Evolutionary conservation across 2,113 vertebrate genomes (phyloP).

Genomic region (Telmatochromis sp.): DNA sequence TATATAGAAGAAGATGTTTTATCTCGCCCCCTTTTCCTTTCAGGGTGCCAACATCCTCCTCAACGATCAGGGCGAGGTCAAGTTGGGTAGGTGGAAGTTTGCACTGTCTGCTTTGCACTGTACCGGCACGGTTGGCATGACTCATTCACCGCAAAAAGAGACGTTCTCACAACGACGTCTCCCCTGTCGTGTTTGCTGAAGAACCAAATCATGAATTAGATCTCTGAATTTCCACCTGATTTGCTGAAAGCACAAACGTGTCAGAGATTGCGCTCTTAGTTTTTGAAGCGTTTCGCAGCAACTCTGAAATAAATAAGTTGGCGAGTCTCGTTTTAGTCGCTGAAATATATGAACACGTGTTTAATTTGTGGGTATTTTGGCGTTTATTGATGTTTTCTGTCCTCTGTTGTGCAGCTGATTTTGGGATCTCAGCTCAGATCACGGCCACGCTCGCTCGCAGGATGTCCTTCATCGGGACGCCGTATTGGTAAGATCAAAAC

Average conservation of each 20-base stretch:
- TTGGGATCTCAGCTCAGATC: conserved; percentile 89
- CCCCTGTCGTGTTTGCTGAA: background rate
- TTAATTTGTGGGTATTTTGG: background rate
- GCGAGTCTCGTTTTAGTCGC: background rate
- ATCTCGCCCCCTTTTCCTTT: background rate
- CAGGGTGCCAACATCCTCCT: conserved; percentile 92
- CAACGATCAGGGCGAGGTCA: conserved; percentile 84
- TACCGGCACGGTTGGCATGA: background rate
- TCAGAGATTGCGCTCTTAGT: background rate
- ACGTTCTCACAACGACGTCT: background rate
- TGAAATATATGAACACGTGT: too few relatives aligned
- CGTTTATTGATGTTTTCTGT: background rate
- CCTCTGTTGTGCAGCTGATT: conserved; percentile 74
- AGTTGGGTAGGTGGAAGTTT: conserved; percentile 74
- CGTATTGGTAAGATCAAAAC: conserved; percentile 77
- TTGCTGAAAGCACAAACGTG: background rate
- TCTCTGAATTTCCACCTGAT: background rate
- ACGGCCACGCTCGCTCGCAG: conserved; percentile 84
- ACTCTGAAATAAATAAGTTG: background rate
- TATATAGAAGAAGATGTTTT: background rate
- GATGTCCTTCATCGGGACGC: conserved; percentile 90
- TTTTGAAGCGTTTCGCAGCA: background rate
- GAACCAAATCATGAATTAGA: background rate
- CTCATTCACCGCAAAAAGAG: background rate
- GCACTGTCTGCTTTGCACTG: background rate